A percentile compares a stretch with the other conserved stretches of the same genome.
Conservation (phyloP, 2,113 vertebrate genomes). For the Lynx canadensis region DNA sequence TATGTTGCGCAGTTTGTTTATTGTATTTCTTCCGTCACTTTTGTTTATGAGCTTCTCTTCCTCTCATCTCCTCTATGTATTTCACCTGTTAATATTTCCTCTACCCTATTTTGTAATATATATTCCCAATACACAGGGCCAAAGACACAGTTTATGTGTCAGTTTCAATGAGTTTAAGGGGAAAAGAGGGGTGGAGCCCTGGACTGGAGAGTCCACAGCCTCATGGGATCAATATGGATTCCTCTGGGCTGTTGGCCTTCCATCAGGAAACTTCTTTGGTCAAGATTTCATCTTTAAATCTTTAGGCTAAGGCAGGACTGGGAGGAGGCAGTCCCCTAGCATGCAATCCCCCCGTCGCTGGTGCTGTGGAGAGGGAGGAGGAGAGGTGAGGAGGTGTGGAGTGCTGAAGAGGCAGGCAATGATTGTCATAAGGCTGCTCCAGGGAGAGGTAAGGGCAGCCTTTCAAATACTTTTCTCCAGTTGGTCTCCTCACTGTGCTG, state of each 20-base stretch:
- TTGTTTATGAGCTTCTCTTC: neutral
- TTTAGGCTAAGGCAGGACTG: neutral
- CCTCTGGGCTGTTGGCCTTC: neutral
- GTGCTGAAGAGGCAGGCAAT: neutral
- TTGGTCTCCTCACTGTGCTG: neutral
- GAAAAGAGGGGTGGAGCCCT: neutral
- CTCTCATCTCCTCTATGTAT: neutral
- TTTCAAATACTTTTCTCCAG: neutral
- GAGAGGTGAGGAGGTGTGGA: neutral
- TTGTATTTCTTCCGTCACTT: neutral
- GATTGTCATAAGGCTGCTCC: neutral
- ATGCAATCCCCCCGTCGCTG: no score
- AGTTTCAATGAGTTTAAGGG: neutral
- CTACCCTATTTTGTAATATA: neutral
- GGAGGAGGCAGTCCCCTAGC: neutral
- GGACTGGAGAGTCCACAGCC: neutral
- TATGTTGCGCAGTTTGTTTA: neutral
- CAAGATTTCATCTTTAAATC: neutral
- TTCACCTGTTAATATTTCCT: neutral
- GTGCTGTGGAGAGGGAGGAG: neutral
- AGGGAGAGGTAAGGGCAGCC: neutral
- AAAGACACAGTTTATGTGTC: neutral
- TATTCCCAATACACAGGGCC: neutral
- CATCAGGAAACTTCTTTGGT: neutral
- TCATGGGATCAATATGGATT: neutral